Base-by-base conservation (phyloP, 2,797 vertebrate species). In the Dendrocincla tyrannina region DNA sequence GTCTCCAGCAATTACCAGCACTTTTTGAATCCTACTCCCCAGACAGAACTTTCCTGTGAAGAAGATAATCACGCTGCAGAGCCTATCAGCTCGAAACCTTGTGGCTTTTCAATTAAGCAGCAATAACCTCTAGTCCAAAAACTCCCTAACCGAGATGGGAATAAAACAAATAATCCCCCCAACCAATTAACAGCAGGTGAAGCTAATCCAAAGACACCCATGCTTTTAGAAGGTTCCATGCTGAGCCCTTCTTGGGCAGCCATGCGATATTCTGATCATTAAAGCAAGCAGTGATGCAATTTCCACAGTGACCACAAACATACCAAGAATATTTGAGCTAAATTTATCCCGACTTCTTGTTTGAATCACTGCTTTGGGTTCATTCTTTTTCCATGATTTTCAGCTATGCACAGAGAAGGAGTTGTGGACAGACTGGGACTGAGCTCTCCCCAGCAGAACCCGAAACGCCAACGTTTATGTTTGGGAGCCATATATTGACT, bases 311-410 rank as follows among this genome's bases (percentile, higher is more conserved):
- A 97, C 96, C 96, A 80, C 96, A 97, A 97, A 93, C 88, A 97
- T 97, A 92, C 95, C 93, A 94, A 85, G 96, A 97, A 98, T 97
- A 94, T 88, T 95, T 94, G 95, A 84, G 94, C 93, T 96, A 92
- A 42, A 88, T 97, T 96, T 83, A 88, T 89, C 66, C 83, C 84
- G 88, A 85, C 90, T 91, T 83, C 89, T 78, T 30, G 39, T 87
- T 85, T 92, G 95, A 95, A 75, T 97, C 95, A 92, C n/a, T 63
- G n/a, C 83, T 69, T 42, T 30, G 53, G 15, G 62, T 62, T 67
- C 8, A 0, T 41, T 30, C 49, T 77, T 91, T 95, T 87, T 96
- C 95, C 80, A 27, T 46, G 52, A 52, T 33, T 79, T 85, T 88
- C 56, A 76, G 42, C 69, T 58, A 20, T 11, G 72, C 67, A 52